Percentiles rank a stretch among this genome's conserved stretches.
phyloP scores from a whole-genome alignment of 2,888 invertebrate species.

The Ptychoptera albimana region DNA sequence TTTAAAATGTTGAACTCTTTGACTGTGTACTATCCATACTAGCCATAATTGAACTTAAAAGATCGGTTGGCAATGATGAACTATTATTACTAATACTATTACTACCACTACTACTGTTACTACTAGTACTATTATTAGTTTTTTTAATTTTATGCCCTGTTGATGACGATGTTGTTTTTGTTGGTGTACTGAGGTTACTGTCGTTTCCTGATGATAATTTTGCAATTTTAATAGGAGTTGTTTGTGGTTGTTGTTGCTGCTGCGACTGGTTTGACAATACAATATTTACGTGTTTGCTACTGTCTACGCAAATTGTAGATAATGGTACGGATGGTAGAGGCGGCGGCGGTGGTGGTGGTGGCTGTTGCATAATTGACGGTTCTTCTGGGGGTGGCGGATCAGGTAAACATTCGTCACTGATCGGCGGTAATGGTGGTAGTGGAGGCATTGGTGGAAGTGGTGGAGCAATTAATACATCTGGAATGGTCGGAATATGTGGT shows the following conservation, averaged over 20 bases:
- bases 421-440: conserved; percentile 4
- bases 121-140: neutral
- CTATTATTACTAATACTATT: neutral
- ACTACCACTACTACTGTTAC: conserved; percentile 4
- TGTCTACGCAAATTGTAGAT: conserved; percentile 19
- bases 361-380: conserved; percentile 14
- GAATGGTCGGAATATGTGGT: too few relatives aligned
- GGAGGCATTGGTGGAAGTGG: conserved; percentile 8
- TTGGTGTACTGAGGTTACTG: conserved; percentile 13
- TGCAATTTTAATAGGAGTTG: neutral
- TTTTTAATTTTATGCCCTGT: conserved; percentile 4
- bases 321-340: conserved; percentile 21
- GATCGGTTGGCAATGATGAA: conserved; percentile 17
- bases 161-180: conserved; percentile 7
- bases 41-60: conserved; percentile 30
- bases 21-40: conserved; percentile 22
- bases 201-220: conserved; percentile 11
- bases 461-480: neutral
- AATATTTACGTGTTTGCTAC: conserved; percentile 11
- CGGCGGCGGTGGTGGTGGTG: conserved; percentile 18
- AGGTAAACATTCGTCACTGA: neutral
- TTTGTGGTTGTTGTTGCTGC: conserved; percentile 6
- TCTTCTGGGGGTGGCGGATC: conserved; percentile 10
- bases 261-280: conserved; percentile 13
- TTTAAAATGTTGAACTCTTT: neutral